Conservation (phyloP, 2,888 invertebrate species). For the Yponomeuta plumbellus region DNA sequence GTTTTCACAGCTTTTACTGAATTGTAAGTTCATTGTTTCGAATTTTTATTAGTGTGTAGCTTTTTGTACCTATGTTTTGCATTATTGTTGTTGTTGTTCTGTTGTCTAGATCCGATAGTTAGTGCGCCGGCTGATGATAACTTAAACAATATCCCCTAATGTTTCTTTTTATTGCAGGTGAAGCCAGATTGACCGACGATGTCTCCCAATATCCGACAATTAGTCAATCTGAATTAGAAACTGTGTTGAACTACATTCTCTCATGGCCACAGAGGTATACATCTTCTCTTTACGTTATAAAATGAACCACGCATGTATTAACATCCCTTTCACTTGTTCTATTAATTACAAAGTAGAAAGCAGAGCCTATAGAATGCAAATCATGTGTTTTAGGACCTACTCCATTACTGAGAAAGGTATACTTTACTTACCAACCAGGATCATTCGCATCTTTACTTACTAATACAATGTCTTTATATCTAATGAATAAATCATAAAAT, state of each 20-base stretch:
- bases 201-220: conserved; percentile 85
- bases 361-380: background rate
- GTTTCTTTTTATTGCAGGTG: conserved; percentile 76
- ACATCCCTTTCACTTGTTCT: background rate
- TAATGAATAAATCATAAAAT: too few relatives aligned
- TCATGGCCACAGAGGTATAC: conserved; percentile 91
- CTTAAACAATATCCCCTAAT: background rate
- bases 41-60: conserved; percentile 44
- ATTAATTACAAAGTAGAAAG: conserved; percentile 1
- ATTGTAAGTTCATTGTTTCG: conserved; percentile 75
- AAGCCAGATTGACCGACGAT: conserved; percentile 86
- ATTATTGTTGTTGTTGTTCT: background rate
- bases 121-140: background rate
- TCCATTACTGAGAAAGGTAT: background rate
- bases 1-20: conserved; percentile 91
- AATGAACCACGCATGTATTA: background rate
- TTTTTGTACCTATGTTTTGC: conserved; percentile 24
- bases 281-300: background rate
- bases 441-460: too few relatives aligned
- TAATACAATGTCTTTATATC: too few relatives aligned
- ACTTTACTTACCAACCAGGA: too few relatives aligned
- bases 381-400: background rate
- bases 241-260: conserved; percentile 88
- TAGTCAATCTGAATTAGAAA: conserved; percentile 88
- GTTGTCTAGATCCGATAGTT: background rate